Evolutionary conservation across 2,888 invertebrate species (phyloP).

Genomic region (Therioaphis trifolii): DNA sequence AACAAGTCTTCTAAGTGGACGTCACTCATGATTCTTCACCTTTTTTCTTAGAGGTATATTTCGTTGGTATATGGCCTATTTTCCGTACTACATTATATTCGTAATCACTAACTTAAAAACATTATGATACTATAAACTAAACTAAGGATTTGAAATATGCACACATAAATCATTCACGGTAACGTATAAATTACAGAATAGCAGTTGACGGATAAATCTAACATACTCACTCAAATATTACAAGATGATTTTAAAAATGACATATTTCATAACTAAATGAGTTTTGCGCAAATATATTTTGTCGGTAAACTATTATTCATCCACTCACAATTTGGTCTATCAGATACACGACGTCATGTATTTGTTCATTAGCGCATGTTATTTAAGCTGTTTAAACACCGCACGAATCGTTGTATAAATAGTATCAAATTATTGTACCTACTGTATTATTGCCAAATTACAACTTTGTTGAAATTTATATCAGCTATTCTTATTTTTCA

Average conservation of each 20-base stretch:
- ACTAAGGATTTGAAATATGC: not conserved
- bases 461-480: conserved; percentile 28
- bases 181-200: not conserved
- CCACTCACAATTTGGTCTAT: not conserved
- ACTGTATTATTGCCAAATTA: conserved; percentile 15
- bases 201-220: not conserved
- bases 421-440: conserved; percentile 26
- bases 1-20: conserved; percentile 69
- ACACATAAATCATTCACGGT: not conserved
- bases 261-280: conserved; percentile 13
- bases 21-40: conserved; percentile 62
- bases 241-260: conserved; percentile 13
- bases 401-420: conserved; percentile 51
- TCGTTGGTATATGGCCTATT: too few relatives aligned
- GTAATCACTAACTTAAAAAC: too few relatives aligned
- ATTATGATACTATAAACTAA: not conserved
- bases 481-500: too few relatives aligned
- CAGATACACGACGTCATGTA: conserved; percentile 28
- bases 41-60: not conserved
- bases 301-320: conserved; percentile 6
- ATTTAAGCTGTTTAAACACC: conserved; percentile 51
- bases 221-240: not conserved
- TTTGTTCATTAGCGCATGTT: conserved; percentile 46
- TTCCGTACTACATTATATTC: not conserved
- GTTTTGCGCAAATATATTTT: conserved; percentile 7